Evolutionary conservation across 2,888 invertebrate genomes (phyloP).

Genomic region (Netelia melanura): DNA sequence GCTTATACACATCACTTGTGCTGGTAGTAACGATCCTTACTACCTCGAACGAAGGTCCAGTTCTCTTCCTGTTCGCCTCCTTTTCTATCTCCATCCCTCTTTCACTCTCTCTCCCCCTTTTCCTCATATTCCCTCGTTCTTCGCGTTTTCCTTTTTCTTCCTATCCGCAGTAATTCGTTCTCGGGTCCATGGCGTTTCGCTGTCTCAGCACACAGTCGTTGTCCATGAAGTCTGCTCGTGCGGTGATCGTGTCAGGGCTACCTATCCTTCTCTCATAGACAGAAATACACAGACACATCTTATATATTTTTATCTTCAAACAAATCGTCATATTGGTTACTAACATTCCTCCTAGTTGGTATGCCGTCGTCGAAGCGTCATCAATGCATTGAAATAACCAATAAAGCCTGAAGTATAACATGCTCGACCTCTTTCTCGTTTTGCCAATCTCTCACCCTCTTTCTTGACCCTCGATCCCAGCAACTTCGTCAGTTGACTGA

Average conservation of each 20-base stretch:
- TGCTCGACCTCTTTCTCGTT: constrained; percentile 4
- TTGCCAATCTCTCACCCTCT: background rate
- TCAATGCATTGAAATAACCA: constrained; percentile 76
- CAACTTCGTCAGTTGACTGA: constrained; percentile 20
- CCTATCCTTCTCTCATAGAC: constrained; percentile 5
- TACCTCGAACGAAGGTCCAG: constrained; percentile 27
- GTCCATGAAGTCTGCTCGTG: constrained; percentile 23
- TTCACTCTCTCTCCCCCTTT: background rate
- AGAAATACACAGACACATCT: background rate
- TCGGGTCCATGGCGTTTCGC: constrained; percentile 50
- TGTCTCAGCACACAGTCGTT: constrained; percentile 60
- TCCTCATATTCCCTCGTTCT: background rate
- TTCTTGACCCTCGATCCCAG: background rate
- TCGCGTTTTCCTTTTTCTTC: background rate
- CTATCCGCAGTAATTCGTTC: constrained; percentile 61
- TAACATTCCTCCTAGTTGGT: constrained; percentile 64
- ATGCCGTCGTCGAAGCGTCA: constrained; percentile 72
- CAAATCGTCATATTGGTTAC: background rate
- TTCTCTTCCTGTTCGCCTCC: constrained; percentile 12
- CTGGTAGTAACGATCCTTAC: constrained; percentile 38
- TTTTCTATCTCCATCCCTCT: constrained; percentile 13
- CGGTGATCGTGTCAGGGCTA: constrained; percentile 47
- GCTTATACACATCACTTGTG: constrained; percentile 9
- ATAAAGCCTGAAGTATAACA: constrained; percentile 70
- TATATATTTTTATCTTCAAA: background rate